phyloP scores from a whole-genome alignment of 2,797 vertebrate species.

The Prunella strophiata region DNA sequence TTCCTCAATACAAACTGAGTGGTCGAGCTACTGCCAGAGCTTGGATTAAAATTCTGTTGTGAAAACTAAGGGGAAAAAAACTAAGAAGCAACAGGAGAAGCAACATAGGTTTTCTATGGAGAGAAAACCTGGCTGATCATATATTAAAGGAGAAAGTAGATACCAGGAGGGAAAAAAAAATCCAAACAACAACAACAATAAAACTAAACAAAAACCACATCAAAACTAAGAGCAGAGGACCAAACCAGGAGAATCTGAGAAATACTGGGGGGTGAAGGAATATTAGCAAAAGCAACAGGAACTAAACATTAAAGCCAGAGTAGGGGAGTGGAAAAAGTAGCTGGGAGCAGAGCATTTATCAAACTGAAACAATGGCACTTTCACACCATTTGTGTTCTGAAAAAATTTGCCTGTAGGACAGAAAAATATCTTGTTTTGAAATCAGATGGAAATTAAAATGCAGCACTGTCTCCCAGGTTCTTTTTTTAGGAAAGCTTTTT shows the following conservation, averaged over 20 bases:
- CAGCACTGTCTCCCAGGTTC: conserved; percentile 24
- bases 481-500: conserved; percentile 64
- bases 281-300: neutral
- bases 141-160: neutral
- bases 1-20: neutral
- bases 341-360: neutral
- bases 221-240: neutral
- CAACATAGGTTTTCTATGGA: neutral
- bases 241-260: neutral
- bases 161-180: neutral
- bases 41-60: neutral
- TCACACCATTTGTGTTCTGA: conserved; percentile 27
- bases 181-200: too few species aligned
- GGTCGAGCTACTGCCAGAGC: neutral
- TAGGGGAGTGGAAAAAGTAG: neutral
- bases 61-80: neutral
- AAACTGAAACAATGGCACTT: conserved; percentile 18
- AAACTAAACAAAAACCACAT: rapidly evolving
- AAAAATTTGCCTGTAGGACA: conserved; percentile 10
- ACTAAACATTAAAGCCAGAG: neutral
- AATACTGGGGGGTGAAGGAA: neutral
- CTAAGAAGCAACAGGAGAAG: neutral
- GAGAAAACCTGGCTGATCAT: neutral
- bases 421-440: conserved; percentile 66
- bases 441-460: conserved; percentile 72